Conservation (phyloP, 1,140 invertebrate species). For the Triops cancriformis region DNA sequence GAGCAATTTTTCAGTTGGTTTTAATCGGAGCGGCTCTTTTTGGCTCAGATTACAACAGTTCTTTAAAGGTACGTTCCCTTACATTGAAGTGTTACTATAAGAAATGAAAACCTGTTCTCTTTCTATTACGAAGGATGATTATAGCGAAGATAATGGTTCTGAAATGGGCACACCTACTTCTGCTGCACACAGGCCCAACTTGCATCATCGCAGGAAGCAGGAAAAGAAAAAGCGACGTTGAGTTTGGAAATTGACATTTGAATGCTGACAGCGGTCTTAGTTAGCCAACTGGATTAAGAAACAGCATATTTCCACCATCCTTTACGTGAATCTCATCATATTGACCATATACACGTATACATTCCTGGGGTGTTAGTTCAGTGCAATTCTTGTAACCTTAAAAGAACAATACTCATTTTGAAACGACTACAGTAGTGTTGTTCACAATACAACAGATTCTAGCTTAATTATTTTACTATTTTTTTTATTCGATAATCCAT, state of each 20-base stretch:
- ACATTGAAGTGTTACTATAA: conserved; percentile 17
- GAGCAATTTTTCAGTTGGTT: conserved; percentile 57
- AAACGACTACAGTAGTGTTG: too few relatives aligned
- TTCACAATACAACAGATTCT: too few relatives aligned
- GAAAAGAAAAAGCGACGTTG: conserved; percentile 50
- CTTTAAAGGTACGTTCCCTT: conserved; percentile 33
- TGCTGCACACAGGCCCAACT: conserved; percentile 43
- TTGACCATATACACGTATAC: too few relatives aligned
- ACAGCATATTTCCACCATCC: too few relatives aligned
- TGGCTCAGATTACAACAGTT: conserved; percentile 42
- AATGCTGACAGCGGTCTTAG: too few relatives aligned
- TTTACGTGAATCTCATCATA: too few relatives aligned
- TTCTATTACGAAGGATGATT: conserved; percentile 37
- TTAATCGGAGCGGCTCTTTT: conserved; percentile 58
- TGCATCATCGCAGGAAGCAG: conserved; percentile 42
- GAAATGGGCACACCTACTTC: conserved; percentile 52
- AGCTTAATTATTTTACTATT: too few relatives aligned
- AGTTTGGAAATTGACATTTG: conserved; percentile 6
- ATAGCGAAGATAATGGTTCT: conserved; percentile 47
- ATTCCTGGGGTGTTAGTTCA: too few relatives aligned
- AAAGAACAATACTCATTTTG: too few relatives aligned
- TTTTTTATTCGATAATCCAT: too few relatives aligned
- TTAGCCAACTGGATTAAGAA: too few relatives aligned
- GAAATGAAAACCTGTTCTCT: conserved; percentile 18
- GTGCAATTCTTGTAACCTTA: too few relatives aligned